Base-by-base conservation (phyloP, 2,888 invertebrate species). In the Dilophus febrilis region DNA sequence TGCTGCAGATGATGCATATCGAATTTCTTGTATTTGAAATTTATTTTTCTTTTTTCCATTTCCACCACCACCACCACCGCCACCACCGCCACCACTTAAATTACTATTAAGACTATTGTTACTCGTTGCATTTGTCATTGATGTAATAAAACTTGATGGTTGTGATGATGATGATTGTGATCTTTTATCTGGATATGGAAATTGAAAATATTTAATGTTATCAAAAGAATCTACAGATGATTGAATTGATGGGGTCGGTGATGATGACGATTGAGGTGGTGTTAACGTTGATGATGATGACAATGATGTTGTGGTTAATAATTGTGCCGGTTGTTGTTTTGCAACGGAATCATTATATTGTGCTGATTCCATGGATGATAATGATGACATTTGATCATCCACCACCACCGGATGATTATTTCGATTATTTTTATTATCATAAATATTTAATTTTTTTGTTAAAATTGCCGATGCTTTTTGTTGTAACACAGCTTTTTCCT, bases 121-220 rank as follows among this genome's bases (percentile, higher is more conserved):
- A 22, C 22, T 22, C 4, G 22, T 22, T 8, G 16, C 19, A 13
- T 6, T 31, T 32, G 18, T 36, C 18, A 35, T 40, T 12, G 29
- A 26, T 37, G 17, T 14, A 3, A 13, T 30, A 19, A 19, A n/a
- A n/a, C n/a, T n/a, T n/a, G n/a, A n/a, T n/a, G n/a, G n/a, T n/a
- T n/a, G n/a, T n/a, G n/a, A n/a, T n/a, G n/a, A n/a, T n/a, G n/a
- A 41, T 3, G 42, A 39, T 22, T 22, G 22, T 22, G 22, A 22
- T 3, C 51, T 37, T 46, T 50, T 52, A 41, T 52, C 51, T 1
- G 51, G 51, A 43, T 50, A 45, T 3, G 51, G 51, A 33, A 52
- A 52, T 16, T 38, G 43, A 22, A 43, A 49, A 42, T 46, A 42
- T n/a, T 37, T n/a, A n/a, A 29, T 29, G 4, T 10, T 33, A 4